Conservation (phyloP, 2,888 invertebrate species). For the Theretra japonica region DNA sequence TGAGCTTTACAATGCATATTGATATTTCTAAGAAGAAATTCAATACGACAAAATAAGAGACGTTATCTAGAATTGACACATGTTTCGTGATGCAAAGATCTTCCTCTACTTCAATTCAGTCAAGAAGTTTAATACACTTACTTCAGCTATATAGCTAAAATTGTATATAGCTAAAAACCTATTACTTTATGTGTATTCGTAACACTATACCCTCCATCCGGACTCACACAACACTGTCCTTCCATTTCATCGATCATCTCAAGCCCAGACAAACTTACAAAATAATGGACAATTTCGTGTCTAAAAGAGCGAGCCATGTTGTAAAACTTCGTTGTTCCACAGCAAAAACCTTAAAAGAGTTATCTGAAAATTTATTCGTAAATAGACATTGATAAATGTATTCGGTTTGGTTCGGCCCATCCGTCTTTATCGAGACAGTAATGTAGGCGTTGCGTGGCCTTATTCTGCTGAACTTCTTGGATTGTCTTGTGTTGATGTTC, state of each 20-base stretch:
- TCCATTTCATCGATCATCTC: not conserved
- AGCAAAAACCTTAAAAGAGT: constrained; percentile 17
- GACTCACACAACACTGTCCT: not conserved
- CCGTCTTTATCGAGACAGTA: constrained; percentile 21
- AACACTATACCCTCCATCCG: too few species aligned
- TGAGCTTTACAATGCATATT: too few species aligned
- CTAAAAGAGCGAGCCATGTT: not conserved
- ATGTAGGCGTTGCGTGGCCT: constrained; percentile 9
- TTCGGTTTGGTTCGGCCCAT: constrained; percentile 15
- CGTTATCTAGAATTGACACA: too few species aligned
- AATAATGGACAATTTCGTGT: not conserved
- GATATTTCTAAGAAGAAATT: too few species aligned
- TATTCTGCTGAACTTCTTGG: constrained; percentile 1
- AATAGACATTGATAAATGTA: constrained; percentile 27
- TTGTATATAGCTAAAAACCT: too few species aligned
- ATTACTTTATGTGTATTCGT: too few species aligned
- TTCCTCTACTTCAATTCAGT: too few species aligned
- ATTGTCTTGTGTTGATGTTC: constrained; percentile 6
- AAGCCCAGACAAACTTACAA: not conserved
- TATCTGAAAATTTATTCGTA: constrained; percentile 22
- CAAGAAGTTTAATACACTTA: too few species aligned
- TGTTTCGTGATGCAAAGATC: too few species aligned
- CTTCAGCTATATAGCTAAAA: too few species aligned
- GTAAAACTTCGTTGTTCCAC: constrained; percentile 4
- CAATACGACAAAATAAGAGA: too few species aligned